These are phyloP conservation scores for Polia nebulosa DNA, from an alignment of 2,888 invertebrate species.

Conservation along the genomic window DNA sequence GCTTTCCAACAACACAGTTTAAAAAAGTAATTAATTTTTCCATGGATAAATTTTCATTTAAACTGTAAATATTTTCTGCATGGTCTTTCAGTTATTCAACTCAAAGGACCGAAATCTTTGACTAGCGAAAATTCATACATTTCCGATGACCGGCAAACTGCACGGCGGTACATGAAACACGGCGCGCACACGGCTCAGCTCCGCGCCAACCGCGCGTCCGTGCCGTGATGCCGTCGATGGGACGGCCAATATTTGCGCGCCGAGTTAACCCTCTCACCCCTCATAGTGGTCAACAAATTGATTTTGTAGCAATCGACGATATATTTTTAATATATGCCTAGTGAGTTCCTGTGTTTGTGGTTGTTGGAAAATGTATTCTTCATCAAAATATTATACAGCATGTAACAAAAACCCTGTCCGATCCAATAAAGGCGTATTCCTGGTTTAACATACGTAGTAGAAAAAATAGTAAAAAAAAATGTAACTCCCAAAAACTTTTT, in stretches of 20 bases:
- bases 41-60: neutral
- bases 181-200: constrained; percentile 16
- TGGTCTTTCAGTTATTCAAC: neutral
- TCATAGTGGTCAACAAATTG: constrained; percentile 55
- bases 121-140: constrained; percentile 6
- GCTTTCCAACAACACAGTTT: neutral
- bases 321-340: constrained; percentile 56
- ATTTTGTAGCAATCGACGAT: constrained; percentile 50
- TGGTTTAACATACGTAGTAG: too few relatives aligned
- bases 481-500: too few relatives aligned
- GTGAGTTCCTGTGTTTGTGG: constrained; percentile 40
- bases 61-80: neutral
- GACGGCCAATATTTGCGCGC: constrained; percentile 58
- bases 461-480: too few relatives aligned
- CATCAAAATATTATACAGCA: neutral
- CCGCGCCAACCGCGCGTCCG: constrained; percentile 6
- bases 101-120: constrained; percentile 4
- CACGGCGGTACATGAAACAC: constrained; percentile 14
- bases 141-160: constrained; percentile 18
- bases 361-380: neutral
- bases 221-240: constrained; percentile 56
- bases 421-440: too few relatives aligned
- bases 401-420: too few relatives aligned
- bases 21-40: too few relatives aligned
- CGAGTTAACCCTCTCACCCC: constrained; percentile 53